Conservation (phyloP, 1,140 invertebrate genomes). For the Babylonia areolata region DNA sequence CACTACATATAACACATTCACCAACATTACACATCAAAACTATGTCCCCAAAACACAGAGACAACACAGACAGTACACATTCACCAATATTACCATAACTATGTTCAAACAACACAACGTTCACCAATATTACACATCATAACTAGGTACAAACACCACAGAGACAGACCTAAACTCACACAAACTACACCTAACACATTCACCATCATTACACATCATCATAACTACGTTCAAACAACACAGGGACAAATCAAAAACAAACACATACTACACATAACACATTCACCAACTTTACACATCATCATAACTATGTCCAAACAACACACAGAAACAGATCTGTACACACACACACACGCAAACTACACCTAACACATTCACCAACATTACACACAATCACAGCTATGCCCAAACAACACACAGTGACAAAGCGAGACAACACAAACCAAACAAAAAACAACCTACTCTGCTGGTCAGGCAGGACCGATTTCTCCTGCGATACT, state of each 20-base stretch:
- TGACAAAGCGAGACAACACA: not conserved
- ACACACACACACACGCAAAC: no score
- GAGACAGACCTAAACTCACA: not conserved
- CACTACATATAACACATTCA: not conserved
- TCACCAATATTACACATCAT: no score
- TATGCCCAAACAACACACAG: no score
- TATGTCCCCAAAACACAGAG: no score
- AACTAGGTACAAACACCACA: not conserved
- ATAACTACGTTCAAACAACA: no score
- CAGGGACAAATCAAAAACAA: no score
- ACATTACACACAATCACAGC: no score
- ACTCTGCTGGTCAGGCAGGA: slow-evolving; percentile 93
- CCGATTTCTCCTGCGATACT: slow-evolving; percentile 89
- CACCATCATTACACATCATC: not conserved
- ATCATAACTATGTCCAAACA: no score
- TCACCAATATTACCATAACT: not conserved
- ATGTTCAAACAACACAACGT: no score
- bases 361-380: no score
- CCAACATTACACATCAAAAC: no score
- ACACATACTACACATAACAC: not conserved
- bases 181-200: not conserved
- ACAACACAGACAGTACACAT: no score
- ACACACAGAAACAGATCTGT: not conserved
- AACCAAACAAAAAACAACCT: slow-evolving; percentile 56
- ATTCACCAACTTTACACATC: not conserved